phyloP scores from a whole-genome alignment of 2,113 vertebrate species.

The Hiodon alosoides region DNA sequence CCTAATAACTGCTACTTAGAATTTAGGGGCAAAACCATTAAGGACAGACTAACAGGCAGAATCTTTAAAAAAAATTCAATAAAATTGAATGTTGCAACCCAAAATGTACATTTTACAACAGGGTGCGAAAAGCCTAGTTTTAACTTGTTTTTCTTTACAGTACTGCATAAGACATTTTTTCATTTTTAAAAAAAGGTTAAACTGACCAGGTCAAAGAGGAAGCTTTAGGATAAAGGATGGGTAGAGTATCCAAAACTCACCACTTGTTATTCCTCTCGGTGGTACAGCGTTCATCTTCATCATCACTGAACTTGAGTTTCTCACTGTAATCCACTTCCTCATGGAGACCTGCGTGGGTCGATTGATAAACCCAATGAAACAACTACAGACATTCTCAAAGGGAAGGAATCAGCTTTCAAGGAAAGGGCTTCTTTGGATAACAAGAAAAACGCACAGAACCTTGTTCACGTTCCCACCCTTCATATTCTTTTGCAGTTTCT shows the following conservation, averaged over 20 bases:
- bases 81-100: too few species aligned
- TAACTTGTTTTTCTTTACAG: too few species aligned
- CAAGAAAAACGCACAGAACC: background rate
- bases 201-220: background rate
- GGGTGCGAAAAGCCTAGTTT: too few species aligned
- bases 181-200: background rate
- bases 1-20: too few species aligned
- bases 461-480: background rate
- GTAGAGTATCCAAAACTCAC: slow-evolving; percentile 52
- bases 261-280: slow-evolving; percentile 76
- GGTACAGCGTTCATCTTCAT: slow-evolving; percentile 79
- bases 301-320: slow-evolving; percentile 94
- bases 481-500: background rate
- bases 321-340: slow-evolving; percentile 97
- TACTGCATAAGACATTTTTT: too few species aligned
- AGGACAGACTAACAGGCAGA: too few species aligned
- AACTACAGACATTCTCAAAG: background rate
- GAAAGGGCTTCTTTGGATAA: background rate
- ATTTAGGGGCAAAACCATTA: too few species aligned
- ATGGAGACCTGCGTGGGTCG: slow-evolving; percentile 74
- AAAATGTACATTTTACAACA: too few species aligned
- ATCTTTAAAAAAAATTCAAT: too few species aligned
- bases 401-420: background rate
- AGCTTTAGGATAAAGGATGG: background rate
- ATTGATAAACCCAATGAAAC: background rate